Base-by-base conservation (phyloP, 2,113 vertebrate species). In the rat (Rattus norvegicus) region DNA sequence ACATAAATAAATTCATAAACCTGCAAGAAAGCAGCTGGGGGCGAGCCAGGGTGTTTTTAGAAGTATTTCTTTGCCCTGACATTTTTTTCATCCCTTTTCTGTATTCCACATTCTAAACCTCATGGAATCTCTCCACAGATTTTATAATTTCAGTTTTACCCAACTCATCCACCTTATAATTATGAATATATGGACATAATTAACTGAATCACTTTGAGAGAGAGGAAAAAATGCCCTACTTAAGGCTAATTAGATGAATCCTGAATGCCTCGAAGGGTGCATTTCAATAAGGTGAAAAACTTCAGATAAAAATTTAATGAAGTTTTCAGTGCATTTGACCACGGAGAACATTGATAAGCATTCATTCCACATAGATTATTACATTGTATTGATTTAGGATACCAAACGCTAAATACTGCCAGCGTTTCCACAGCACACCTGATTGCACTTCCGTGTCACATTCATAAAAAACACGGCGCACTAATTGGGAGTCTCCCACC, bases 401-500 rank as follows among this genome's bases (percentile, higher is more conserved):
- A 93, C 88, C 93, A 95, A 96, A 97, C 94, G 94, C 97, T 96
- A 97, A 98, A 97, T 95, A 94, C 92, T 14, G 10, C 93, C 84
- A 72, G 95, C 96, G 94, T 94, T 97, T 98, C 96, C 94, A 96
- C 93, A 96, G 98, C 94, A 97, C 97, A 95, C 97, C 97, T 97
- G 97, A 98, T 98, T 98, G 93, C 97, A 97, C 97, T 98, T 95
- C 97, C 92, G 97, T 96, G 97, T 98, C 98, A 98, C 98, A 98
- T 96, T 97, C 97, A 98, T 97, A 97, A 97, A 98, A 97, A 98
- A 95, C 93, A 95, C 17, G 92, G 84, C 92, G 95, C 97, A 97
- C 97, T 98, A 98, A 99, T 98, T 98, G 98, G 98, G 98, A 98
- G 97, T 96, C 98, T 98, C 98, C 98, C 98, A 94, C 98, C 98